These are phyloP conservation scores for Spea multiplicata DNA, from an alignment of 2,113 vertebrate genomes.

Conservation along the genomic window DNA sequence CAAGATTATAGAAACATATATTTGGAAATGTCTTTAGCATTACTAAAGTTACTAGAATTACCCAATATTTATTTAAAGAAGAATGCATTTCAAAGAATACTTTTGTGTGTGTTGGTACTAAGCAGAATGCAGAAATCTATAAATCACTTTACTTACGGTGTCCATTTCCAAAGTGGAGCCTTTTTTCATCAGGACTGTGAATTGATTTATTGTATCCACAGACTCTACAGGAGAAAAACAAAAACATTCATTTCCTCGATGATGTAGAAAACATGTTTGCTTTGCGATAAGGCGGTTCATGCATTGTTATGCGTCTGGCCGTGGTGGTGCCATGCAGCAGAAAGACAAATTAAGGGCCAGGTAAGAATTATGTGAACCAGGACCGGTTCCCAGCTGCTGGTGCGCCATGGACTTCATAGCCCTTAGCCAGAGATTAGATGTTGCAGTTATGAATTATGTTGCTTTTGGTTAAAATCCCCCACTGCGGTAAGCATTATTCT, in stretches of 20 bases:
- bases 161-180: slow-evolving; percentile 93
- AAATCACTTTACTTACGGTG: slow-evolving; percentile 79
- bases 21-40: no score
- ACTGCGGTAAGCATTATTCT: no score
- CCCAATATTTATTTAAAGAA: neutral
- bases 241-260: slow-evolving; percentile 38
- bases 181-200: slow-evolving; percentile 86
- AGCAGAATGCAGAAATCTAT: neutral
- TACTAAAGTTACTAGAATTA: neutral
- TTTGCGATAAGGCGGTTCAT: slow-evolving; percentile 27
- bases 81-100: neutral
- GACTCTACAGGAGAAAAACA: slow-evolving; percentile 75
- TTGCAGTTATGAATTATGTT: no score
- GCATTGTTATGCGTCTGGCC: slow-evolving; percentile 12
- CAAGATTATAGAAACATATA: no score
- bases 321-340: slow-evolving; percentile 16
- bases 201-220: slow-evolving; percentile 95
- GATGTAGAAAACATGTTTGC: slow-evolving; percentile 32
- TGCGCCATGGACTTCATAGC: neutral
- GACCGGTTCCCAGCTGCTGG: neutral
- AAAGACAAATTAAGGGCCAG: neutral
- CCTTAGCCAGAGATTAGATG: neutral
- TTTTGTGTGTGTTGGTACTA: neutral
- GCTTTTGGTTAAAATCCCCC: no score
- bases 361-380: neutral